Evolutionary conservation across 2,797 vertebrate genomes (phyloP).

Genomic region (Propithecus deckenii): DNA sequence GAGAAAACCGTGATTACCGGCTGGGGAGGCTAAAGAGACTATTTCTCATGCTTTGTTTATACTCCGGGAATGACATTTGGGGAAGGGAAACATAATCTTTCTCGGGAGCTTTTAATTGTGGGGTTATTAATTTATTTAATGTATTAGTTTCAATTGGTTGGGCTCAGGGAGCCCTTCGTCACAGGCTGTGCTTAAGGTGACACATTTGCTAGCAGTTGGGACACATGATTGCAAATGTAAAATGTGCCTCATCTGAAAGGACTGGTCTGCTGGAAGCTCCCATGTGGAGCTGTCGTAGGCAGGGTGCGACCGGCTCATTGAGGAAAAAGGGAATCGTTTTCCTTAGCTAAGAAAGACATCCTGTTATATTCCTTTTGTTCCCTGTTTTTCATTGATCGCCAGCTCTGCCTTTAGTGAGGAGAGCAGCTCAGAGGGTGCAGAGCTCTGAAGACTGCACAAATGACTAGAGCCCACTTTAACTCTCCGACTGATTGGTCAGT

Average conservation of each 20-base stretch:
- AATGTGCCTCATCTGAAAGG: background rate
- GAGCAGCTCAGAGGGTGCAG: slow-evolving; percentile 34
- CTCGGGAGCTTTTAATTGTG: slow-evolving; percentile 48
- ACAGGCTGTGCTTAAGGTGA: slow-evolving; percentile 56
- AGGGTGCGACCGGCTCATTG: slow-evolving; percentile 41
- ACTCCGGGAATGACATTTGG: slow-evolving; percentile 57
- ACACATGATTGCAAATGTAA: slow-evolving; percentile 55
- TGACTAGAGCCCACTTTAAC: slow-evolving; percentile 47
- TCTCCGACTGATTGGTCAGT: slow-evolving; percentile 47
- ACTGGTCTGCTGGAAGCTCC: background rate
- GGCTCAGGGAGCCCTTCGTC: slow-evolving; percentile 44
- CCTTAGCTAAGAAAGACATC: slow-evolving; percentile 52
- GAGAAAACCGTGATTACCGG: slow-evolving; percentile 27
- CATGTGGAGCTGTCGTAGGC: background rate
- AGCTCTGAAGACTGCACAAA: slow-evolving; percentile 29
- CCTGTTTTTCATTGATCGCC: slow-evolving; percentile 70
- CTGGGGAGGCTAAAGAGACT: slow-evolving; percentile 26
- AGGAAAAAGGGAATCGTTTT: slow-evolving; percentile 53
- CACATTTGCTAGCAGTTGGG: slow-evolving; percentile 42
- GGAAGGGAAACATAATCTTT: slow-evolving; percentile 32
- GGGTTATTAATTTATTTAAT: slow-evolving; percentile 60
- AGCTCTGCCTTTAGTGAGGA: slow-evolving; percentile 56
- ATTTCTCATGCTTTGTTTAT: slow-evolving; percentile 70
- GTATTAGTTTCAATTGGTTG: slow-evolving; percentile 52
- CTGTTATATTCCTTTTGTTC: slow-evolving; percentile 76